Conservation (phyloP, 2,888 invertebrate species). For the Trachelus stipa region DNA sequence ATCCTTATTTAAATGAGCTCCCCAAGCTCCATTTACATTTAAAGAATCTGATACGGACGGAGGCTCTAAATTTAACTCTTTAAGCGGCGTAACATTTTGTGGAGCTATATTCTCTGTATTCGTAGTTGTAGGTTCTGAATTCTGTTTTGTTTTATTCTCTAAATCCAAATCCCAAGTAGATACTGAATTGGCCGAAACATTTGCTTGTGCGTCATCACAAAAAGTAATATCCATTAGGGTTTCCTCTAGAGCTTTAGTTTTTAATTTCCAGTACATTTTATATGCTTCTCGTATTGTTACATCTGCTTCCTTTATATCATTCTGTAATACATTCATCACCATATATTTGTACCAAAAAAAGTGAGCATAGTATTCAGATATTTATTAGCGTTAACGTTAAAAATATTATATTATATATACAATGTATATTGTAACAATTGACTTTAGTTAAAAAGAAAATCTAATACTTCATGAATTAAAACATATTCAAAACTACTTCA, state of each 20-base stretch:
- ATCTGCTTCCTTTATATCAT: constrained; percentile 84
- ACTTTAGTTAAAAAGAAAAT: background rate
- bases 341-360: constrained; percentile 13
- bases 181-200: constrained; percentile 33
- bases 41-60: constrained; percentile 16
- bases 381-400: background rate
- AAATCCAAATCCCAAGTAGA: background rate
- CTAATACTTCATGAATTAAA: background rate
- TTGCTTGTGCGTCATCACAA: constrained; percentile 51
- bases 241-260: constrained; percentile 80
- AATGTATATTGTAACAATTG: background rate
- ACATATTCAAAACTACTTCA: background rate
- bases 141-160: constrained; percentile 44
- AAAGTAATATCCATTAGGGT: constrained; percentile 73
- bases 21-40: constrained; percentile 67
- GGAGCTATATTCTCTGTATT: constrained; percentile 43
- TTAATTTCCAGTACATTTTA: constrained; percentile 83
- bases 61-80: constrained; percentile 13
- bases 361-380: constrained; percentile 7
- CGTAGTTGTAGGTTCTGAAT: constrained; percentile 23
- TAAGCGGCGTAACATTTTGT: constrained; percentile 11
- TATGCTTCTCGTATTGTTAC: constrained; percentile 81
- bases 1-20: constrained; percentile 66
- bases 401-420: background rate
- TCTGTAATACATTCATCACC: constrained; percentile 64